These are phyloP conservation scores for Caranx melampygus DNA, from an alignment of 2,113 vertebrate genomes.

Conservation along the genomic window DNA sequence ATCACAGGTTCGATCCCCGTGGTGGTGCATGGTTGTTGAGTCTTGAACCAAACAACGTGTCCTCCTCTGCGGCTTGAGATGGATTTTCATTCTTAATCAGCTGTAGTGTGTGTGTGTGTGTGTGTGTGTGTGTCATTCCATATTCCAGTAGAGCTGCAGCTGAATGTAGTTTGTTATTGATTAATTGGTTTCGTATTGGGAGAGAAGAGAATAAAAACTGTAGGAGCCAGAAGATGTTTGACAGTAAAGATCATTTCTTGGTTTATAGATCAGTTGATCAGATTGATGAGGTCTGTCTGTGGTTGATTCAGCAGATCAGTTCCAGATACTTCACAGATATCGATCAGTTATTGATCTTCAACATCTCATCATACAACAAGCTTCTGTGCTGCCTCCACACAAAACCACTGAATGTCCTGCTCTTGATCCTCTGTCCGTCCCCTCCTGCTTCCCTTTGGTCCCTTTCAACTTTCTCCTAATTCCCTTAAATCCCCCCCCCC, in stretches of 20 bases:
- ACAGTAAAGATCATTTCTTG: background rate
- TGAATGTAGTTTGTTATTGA: too few species aligned
- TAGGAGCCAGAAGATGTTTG: background rate
- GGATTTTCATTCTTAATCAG: too few species aligned
- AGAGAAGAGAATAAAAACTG: too few species aligned
- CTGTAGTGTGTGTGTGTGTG: too few species aligned
- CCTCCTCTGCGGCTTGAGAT: too few species aligned
- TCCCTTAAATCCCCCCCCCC: constrained; percentile 8
- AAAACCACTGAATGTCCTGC: too few species aligned
- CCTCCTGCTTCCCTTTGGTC: constrained; percentile 11
- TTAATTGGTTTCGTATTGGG: too few species aligned
- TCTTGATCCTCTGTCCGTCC: constrained; percentile 4
- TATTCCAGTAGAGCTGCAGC: too few species aligned
- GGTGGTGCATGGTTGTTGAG: too few species aligned
- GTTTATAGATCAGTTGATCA: background rate
- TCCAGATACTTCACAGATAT: constrained; percentile 11
- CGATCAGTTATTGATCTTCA: background rate
- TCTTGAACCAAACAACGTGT: too few species aligned
- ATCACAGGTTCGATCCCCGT: too few species aligned
- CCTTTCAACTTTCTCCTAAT: constrained; percentile 47
- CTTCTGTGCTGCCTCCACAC: background rate
- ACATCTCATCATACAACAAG: background rate
- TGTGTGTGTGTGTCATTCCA: too few species aligned
- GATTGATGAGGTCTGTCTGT: constrained; percentile 1
- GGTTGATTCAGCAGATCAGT: constrained; percentile 23